Evolutionary conservation across 2,797 vertebrate genomes (phyloP).

Genomic region (Mustela erminea): DNA sequence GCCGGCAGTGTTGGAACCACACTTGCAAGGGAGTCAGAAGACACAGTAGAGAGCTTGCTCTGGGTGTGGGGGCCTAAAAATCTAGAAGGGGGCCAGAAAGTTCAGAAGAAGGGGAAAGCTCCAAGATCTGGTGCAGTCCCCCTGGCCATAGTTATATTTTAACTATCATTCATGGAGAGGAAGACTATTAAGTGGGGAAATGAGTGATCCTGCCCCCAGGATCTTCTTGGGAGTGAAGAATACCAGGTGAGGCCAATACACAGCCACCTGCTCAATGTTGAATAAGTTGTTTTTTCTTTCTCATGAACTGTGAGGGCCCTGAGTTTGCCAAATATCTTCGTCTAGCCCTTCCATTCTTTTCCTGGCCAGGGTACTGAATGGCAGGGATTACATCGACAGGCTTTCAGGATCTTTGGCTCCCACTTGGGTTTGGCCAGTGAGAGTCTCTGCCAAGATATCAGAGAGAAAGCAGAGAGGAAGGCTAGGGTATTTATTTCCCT

Average conservation of each 20-base stretch:
- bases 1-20: neutral
- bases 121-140: neutral
- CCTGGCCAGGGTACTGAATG: neutral
- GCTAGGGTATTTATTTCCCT: neutral
- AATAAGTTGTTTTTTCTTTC: neutral
- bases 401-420: neutral
- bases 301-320: neutral
- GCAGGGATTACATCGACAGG: neutral
- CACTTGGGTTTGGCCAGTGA: neutral
- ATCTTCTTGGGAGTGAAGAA: neutral
- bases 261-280: neutral
- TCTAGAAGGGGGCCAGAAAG: neutral
- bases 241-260: neutral
- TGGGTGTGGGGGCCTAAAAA: neutral
- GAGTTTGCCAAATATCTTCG: neutral
- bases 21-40: neutral
- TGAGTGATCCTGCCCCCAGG: neutral
- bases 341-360: neutral
- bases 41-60: neutral
- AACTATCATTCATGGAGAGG: neutral
- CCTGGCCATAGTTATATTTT: neutral
- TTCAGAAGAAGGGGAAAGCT: neutral
- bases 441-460: neutral
- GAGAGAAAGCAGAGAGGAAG: no score
- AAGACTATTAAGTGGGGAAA: neutral